Percentiles rank a stretch among this genome's conserved stretches.
Evolutionary conservation across 2,888 invertebrate species (phyloP).

Genomic region (Epicampocera succincta): DNA sequence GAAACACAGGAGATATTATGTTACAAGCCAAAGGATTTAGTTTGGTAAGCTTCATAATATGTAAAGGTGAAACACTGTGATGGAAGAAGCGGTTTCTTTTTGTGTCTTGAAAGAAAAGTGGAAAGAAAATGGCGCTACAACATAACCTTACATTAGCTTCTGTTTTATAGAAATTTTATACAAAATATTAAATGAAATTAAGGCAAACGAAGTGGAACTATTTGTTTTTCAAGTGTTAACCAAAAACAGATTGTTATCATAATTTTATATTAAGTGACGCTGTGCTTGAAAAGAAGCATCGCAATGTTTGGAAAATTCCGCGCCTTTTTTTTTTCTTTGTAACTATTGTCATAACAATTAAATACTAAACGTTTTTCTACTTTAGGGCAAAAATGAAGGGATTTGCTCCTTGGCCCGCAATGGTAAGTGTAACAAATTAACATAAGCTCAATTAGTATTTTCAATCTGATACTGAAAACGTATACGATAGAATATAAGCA

Average conservation of each 20-base stretch:
- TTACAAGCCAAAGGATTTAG: slow-evolving; percentile 80
- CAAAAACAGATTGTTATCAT: neutral
- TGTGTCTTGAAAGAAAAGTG: slow-evolving; percentile 18
- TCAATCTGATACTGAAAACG: neutral
- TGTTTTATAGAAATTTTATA: slow-evolving; percentile 7
- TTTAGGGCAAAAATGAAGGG: slow-evolving; percentile 99
- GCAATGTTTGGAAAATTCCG: slow-evolving; percentile 70
- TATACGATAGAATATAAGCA: neutral
- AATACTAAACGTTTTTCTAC: slow-evolving; percentile 75
- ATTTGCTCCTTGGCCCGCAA: slow-evolving; percentile 97
- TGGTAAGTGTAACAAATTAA: slow-evolving; percentile 86
- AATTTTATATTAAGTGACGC: neutral
- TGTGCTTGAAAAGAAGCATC: neutral
- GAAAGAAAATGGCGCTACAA: slow-evolving; percentile 70
- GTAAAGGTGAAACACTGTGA: neutral
- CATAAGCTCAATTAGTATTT: neutral
- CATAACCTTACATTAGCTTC: slow-evolving; percentile 68
- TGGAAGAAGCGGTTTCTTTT: slow-evolving; percentile 31
- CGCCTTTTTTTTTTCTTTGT: slow-evolving; percentile 73
- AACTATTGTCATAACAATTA: neutral
- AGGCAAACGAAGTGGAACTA: too few species aligned
- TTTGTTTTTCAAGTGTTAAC: neutral
- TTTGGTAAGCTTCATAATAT: slow-evolving; percentile 76
- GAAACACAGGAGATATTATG: slow-evolving; percentile 76
- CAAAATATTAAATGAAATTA: neutral